These are phyloP conservation scores for Chondrilla cf. caribensis DNA, from an alignment of 37 sponge, comb jelly and placozoan genomes.

Conservation along the genomic window DNA sequence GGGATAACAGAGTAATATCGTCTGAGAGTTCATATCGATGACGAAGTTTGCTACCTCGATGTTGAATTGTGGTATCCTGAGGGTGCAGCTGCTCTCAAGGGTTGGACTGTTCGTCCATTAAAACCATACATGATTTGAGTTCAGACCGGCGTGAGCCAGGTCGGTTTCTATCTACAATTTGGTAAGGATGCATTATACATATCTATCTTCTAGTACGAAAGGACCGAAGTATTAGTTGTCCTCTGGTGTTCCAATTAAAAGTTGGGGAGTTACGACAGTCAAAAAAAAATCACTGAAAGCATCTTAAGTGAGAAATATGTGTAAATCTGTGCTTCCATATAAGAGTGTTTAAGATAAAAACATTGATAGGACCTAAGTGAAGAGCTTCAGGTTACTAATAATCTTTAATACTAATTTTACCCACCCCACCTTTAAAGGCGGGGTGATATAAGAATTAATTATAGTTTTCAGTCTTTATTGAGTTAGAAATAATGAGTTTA, in stretches of 20 bases:
- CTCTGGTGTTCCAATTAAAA: slow-evolving; percentile 61
- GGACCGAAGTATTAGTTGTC: slow-evolving; percentile 70
- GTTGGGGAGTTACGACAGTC: slow-evolving; percentile 70
- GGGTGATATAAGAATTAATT: slow-evolving; percentile 23
- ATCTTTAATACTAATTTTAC: slow-evolving; percentile 24
- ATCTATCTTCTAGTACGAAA: slow-evolving; percentile 73
- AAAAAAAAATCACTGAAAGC: slow-evolving; percentile 54
- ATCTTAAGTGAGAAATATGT: slow-evolving; percentile 56
- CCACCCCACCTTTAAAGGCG: background rate
- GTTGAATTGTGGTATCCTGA: slow-evolving; percentile 93
- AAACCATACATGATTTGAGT: slow-evolving; percentile 93
- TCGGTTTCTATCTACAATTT: slow-evolving; percentile 92
- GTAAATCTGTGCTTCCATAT: slow-evolving; percentile 49
- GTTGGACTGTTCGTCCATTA: slow-evolving; percentile 90
- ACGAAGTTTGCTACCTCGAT: slow-evolving; percentile 96
- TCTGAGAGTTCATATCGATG: slow-evolving; percentile 82
- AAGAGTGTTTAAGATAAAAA: slow-evolving; percentile 50
- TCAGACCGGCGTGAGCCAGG: slow-evolving; percentile 88
- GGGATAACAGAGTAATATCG: slow-evolving; percentile 96
- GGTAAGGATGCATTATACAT: slow-evolving; percentile 46
- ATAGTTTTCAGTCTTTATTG: background rate
- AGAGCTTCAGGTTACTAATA: slow-evolving; percentile 45
- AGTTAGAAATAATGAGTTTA: slow-evolving; percentile 27
- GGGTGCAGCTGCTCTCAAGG: slow-evolving; percentile 80
- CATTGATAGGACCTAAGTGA: slow-evolving; percentile 52